Conservation (phyloP, 2,888 invertebrate species). For the Esperia sulphurella region DNA sequence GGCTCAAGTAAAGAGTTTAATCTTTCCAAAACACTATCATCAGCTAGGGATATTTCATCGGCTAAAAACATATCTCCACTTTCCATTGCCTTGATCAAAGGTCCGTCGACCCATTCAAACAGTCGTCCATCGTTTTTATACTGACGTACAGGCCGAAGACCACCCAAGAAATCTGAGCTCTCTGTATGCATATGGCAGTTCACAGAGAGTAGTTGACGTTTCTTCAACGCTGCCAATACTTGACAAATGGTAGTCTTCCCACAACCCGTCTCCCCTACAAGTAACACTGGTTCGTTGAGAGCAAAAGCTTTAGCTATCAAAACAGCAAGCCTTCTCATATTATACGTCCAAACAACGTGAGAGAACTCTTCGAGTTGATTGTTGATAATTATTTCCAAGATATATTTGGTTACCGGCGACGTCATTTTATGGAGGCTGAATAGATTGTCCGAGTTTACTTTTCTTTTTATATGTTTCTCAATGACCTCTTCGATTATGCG, state of each 20-base stretch:
- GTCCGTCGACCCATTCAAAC: conserved; percentile 99
- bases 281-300: conserved; percentile 95
- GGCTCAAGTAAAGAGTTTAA: conserved; percentile 97
- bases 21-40: conserved; percentile 98
- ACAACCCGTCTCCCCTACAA: conserved; percentile 98
- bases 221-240: conserved; percentile 85
- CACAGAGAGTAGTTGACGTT: conserved; percentile 85
- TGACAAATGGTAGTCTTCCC: conserved; percentile 98
- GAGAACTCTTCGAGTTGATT: conserved; percentile 79
- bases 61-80: conserved; percentile 93
- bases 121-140: conserved; percentile 81
- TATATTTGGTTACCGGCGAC: conserved; percentile 86
- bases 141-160: conserved; percentile 91
- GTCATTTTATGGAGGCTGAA: conserved; percentile 84
- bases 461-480: conserved; percentile 88
- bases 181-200: conserved; percentile 99
- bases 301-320: conserved; percentile 90
- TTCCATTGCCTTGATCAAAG: conserved; percentile 94
- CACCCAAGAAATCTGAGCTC: conserved; percentile 98
- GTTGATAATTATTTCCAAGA: conserved; percentile 83
- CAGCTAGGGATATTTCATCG: conserved; percentile 99
- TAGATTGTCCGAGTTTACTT: conserved; percentile 83
- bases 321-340: conserved; percentile 90
- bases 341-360: conserved; percentile 96
- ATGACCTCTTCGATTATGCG: conserved; percentile 89